phyloP scores from a whole-genome alignment of 2,888 invertebrate genomes.

The Ramazzottius varieornatus region DNA sequence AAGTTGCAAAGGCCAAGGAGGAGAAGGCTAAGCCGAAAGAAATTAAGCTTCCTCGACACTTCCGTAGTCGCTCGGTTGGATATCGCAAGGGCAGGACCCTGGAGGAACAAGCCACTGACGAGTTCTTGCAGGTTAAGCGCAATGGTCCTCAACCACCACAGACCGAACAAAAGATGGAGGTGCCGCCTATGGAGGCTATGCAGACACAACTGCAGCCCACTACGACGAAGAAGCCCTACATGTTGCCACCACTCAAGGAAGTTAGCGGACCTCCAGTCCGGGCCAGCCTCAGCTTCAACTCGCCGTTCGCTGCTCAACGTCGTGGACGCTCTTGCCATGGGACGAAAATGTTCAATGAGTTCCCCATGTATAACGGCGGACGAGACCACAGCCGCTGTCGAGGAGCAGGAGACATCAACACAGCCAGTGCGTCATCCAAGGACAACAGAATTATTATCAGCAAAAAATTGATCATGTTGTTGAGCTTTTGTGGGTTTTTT shows the following conservation, averaged over 20 bases:
- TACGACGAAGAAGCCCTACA: no score
- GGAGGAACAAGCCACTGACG: background rate
- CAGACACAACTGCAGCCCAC: no score
- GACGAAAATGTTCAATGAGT: background rate
- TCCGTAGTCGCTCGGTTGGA: constrained; percentile 1
- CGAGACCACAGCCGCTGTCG: background rate
- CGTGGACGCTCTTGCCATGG: background rate
- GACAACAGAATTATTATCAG: no score
- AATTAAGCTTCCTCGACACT: background rate
- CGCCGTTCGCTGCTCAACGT: background rate
- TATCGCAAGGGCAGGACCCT: background rate
- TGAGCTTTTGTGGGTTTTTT: no score
- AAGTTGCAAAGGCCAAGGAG: background rate
- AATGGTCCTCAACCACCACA: background rate
- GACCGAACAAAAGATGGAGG: background rate
- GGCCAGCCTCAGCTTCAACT: background rate
- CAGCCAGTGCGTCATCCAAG: background rate
- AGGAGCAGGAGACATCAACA: background rate
- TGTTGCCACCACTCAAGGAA: no score
- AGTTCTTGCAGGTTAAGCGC: background rate
- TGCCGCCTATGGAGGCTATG: background rate
- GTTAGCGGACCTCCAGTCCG: background rate
- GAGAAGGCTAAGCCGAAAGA: no score
- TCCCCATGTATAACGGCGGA: background rate
- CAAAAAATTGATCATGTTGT: no score